Base-by-base conservation (phyloP, 2,888 invertebrate species). In the Eulithis prunata region DNA sequence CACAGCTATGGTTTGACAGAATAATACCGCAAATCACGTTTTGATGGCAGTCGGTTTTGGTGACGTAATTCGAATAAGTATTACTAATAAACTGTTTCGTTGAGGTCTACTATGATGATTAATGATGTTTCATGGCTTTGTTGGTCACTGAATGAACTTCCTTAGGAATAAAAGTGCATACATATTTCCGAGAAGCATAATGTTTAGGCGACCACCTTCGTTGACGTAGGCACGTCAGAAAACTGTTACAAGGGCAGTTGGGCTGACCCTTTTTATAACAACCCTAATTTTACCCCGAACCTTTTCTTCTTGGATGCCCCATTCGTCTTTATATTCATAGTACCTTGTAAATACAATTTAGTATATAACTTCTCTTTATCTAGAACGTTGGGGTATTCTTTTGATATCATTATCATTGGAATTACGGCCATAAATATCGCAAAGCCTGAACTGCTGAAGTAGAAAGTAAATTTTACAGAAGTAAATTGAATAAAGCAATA, bases 1-100 rank as follows among this genome's bases (percentile, higher is more conserved):
- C 52, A 46, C 46, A 61, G 41, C 11, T 45, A 61, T 13, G 21
- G 45, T 55, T 55, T 21, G 13, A 36, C 45, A 54, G 36, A 65
- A 68, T 51, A 53, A 68, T 62, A 71, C 69, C 69, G 58, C 71
- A 72, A 79, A 77, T 61, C 70, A 68, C 57, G 75, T 75, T 75
- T 77, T 75, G 76, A 78, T 72, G 74, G 70, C 69, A 70, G 36
- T 51, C 13, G 53, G 57, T 38, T 65, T 58, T 61, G 56, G 47
- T 70, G 58, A 58, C 62, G 60, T 72, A 65, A 49, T 21, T 4
- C 21, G 21, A 21, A 10, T 21, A 49, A 49, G 49, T 49, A 21
- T 10, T 21, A 67, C 36, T 58, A 71, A 70, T 71, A 65, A 64
- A 71, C 64, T 52, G 63, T 55, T 55, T 61, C n/a, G 57, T 57